Conservation (phyloP, 2,113 vertebrate genomes). For the Paramormyrops kingsleyae region DNA sequence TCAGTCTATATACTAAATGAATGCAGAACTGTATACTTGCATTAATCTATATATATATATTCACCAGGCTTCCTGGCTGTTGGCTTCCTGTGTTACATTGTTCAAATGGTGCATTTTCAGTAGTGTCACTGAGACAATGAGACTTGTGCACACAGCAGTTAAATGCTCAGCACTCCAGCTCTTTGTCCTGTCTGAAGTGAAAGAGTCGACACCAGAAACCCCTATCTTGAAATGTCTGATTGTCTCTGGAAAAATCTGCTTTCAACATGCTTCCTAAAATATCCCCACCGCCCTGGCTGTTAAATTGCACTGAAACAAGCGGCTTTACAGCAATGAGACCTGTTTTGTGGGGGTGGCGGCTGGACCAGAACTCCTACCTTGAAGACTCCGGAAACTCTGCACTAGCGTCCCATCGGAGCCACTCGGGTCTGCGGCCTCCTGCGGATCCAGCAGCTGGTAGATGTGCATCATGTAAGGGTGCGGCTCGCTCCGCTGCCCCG, state of each 20-base stretch:
- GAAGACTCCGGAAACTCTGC: slow-evolving; percentile 56
- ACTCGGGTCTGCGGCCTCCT: slow-evolving; percentile 38
- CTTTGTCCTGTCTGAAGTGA: not conserved
- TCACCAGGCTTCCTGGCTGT: not conserved
- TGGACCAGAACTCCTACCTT: slow-evolving; percentile 32
- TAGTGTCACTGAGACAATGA: not conserved
- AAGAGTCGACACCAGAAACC: not conserved
- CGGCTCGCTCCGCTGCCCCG: slow-evolving; percentile 45
- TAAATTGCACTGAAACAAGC: not conserved
- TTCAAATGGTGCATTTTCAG: not conserved
- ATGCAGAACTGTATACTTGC: not conserved
- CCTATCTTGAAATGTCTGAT: not conserved
- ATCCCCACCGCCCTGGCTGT: not conserved
- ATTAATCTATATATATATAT: not conserved
- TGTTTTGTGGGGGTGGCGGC: too few species aligned
- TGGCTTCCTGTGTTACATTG: not conserved
- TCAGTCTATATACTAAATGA: not conserved
- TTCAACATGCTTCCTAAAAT: not conserved
- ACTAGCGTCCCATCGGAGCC: slow-evolving; percentile 53
- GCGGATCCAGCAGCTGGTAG: slow-evolving; percentile 45
- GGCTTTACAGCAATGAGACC: not conserved
- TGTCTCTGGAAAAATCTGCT: not conserved
- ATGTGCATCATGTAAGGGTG: slow-evolving; percentile 63
- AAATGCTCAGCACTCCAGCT: not conserved
- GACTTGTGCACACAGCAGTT: not conserved